Evolutionary conservation across 2,113 vertebrate genomes (phyloP), one percentile per base, ranked within the genome.

Genomic region (Alligator mississippiensis): DNA sequence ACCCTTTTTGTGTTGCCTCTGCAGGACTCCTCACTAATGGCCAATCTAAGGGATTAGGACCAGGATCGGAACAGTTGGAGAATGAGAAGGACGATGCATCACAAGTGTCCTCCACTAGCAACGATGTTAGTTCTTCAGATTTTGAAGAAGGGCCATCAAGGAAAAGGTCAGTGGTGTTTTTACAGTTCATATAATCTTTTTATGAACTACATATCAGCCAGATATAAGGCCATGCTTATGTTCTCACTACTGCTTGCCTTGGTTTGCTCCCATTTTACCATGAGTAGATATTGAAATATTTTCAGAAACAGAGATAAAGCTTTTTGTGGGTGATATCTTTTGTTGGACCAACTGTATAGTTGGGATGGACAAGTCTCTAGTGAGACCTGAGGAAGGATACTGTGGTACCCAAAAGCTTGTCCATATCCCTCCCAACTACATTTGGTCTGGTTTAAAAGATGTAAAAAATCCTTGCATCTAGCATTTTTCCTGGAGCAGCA

Each of bases 111-210:
- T 98, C 98, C 88, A 98, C 98, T n/a, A 98, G 98, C 97, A 98
- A 98, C 28, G 98, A 99, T 92, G 98, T 99, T 97, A 98, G 98
- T 95, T 98, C 98, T 94, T 99, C 99, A 96, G 99, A 99, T 97
- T 98, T 98, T 89, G 99, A 99, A 98, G 99, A 99, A 93, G 98
- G 98, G 78, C 99, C 99, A 85, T 98, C 98, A 6, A 99, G 99
- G 95, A 99, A 99, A 98, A 99, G 99, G 99, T 99, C 93, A 98
- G 98, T 98, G 84, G 61, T 59, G 58, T 19, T 28, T 47, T 92
- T 86, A 60, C 17, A 34, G 38, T 74, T 80, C 30, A 84, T 82
- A 22, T 24, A 61, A 38, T 27, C 9, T 91, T 93, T 87, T 34
- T 24, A 74, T 38, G 70, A 24, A 21, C 15, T 24, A 12, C 34